phyloP scores from a whole-genome alignment of 2,888 invertebrate species.

The Gryllus longicercus region DNA sequence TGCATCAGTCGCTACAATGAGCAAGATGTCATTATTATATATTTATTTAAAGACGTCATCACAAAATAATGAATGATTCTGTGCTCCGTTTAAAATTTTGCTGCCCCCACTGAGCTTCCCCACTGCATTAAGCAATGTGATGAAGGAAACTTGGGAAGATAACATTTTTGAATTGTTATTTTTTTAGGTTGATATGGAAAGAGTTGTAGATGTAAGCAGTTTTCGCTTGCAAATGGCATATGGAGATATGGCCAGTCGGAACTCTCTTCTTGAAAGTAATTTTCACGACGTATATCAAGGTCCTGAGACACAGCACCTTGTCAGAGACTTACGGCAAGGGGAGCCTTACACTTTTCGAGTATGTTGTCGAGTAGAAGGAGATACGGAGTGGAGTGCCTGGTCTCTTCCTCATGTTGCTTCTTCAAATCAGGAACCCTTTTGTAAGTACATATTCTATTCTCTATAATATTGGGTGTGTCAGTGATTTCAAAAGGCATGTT shows the following conservation, averaged over 20 bases:
- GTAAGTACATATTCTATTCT: conserved; percentile 41
- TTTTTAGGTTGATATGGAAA: conserved; percentile 42
- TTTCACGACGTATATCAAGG: conserved; percentile 51
- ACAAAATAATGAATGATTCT: no score
- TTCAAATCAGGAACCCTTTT: conserved; percentile 51
- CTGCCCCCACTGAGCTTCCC: no score
- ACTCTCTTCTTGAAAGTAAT: conserved; percentile 42
- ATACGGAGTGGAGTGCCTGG: conserved; percentile 52
- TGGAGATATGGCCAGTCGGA: conserved; percentile 45
- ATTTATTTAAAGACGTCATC: no score
- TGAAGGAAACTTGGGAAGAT: no score
- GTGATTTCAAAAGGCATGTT: no score
- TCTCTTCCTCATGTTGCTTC: conserved; percentile 51
- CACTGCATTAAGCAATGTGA: no score
- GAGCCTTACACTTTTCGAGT: conserved; percentile 55
- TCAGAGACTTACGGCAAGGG: conserved; percentile 50
- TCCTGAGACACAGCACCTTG: conserved; percentile 48
- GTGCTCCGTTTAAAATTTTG: no score
- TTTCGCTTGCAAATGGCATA: conserved; percentile 50
- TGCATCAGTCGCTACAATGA: no score
- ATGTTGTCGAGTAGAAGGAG: conserved; percentile 51
- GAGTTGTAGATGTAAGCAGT: conserved; percentile 48
- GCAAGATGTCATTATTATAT: no score
- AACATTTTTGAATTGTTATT: neutral
- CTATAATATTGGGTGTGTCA: no score